Conservation (phyloP, 2,797 vertebrate genomes). For the Chiroxiphia lanceolata region DNA sequence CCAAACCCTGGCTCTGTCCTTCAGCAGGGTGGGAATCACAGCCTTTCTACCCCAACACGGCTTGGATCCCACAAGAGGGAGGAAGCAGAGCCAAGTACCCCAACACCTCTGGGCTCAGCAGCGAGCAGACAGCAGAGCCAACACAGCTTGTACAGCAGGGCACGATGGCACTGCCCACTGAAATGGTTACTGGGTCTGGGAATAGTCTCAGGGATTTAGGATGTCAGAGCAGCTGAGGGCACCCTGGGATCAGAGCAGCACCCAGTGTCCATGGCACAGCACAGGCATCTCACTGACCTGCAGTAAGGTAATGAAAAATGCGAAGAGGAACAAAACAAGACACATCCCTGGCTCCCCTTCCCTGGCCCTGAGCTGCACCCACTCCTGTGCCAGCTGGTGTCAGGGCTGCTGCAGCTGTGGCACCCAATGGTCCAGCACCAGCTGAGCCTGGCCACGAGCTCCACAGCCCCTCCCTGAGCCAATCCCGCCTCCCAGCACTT, state of each 20-base stretch:
- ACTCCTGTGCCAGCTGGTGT: not conserved
- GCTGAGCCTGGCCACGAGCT: not conserved
- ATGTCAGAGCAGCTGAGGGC: not conserved
- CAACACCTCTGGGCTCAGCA: not conserved
- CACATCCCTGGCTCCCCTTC: not conserved
- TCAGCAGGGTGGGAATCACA: not conserved
- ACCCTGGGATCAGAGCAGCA: not conserved
- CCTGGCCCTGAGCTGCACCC: not conserved
- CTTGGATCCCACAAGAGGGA: not conserved
- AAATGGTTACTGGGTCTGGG: not conserved
- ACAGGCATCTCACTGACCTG: not conserved
- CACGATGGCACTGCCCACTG: fast-evolving
- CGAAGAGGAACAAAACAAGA: not conserved
- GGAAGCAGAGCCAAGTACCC: not conserved
- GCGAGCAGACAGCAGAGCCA: not conserved
- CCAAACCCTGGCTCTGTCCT: not conserved
- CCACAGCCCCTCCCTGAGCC: not conserved
- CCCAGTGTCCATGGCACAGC: not conserved
- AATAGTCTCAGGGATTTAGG: fast-evolving
- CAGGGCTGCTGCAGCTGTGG: not conserved
- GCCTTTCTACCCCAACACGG: not conserved
- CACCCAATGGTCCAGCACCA: not conserved
- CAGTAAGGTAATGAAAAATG: not conserved
- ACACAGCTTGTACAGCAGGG: too few species aligned
- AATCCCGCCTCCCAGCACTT: not conserved